Conservation (phyloP, 2,797 vertebrate genomes). For the Tokudaia tokunoshimensis region DNA sequence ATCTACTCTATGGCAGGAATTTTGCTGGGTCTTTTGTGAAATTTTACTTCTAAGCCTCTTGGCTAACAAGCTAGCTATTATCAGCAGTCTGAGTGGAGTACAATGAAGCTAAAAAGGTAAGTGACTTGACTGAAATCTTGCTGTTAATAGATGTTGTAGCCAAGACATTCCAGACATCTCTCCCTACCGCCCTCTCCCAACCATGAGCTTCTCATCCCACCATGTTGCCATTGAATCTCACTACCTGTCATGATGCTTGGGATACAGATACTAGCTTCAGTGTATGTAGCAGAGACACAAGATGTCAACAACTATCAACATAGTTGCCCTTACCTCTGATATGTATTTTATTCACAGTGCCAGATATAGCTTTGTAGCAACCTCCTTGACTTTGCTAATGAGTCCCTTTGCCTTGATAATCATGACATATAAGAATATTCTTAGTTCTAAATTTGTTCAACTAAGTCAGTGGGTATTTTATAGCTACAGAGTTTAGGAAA, state of each 20-base stretch:
- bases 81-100: not conserved
- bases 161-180: not conserved
- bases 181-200: not conserved
- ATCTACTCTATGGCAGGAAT: not conserved
- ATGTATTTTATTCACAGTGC: conserved; percentile 18
- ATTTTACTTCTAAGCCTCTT: conserved; percentile 19
- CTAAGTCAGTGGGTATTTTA: conserved; percentile 11
- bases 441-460: conserved; percentile 61
- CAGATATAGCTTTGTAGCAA: not conserved
- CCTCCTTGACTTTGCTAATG: conserved; percentile 29
- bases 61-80: not conserved
- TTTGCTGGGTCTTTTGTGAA: not conserved
- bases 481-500: not conserved
- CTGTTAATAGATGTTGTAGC: not conserved
- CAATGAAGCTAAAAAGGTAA: not conserved
- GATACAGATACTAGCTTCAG: not conserved
- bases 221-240: not conserved
- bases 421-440: conserved; percentile 37
- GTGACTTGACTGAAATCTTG: conserved; percentile 32
- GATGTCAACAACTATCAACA: not conserved
- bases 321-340: not conserved
- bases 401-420: conserved; percentile 51
- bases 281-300: not conserved
- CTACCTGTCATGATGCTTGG: not conserved
- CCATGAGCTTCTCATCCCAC: not conserved